A percentile compares a stretch with the other conserved stretches of the same genome.
phyloP scores from a whole-genome alignment of 64 coral and sea anemone species.

The Stichodactyla helianthus region DNA sequence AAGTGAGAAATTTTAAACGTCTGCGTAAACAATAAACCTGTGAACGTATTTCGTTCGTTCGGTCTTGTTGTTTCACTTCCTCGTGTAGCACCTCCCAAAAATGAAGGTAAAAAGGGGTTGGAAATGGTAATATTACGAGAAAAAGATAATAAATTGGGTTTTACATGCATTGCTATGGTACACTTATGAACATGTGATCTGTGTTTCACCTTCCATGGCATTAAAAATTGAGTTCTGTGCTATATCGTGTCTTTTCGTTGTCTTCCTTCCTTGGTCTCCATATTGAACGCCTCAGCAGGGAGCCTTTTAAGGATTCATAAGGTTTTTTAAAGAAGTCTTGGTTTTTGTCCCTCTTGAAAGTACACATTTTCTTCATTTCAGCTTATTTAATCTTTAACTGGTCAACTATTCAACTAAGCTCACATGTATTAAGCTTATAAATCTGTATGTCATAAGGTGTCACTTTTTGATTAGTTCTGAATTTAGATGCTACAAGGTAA shows the following conservation, averaged over 20 bases:
- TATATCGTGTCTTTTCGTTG: background rate
- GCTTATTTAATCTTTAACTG: background rate
- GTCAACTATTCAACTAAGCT: background rate
- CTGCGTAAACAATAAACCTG: conserved; percentile 1
- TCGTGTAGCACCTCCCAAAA: background rate
- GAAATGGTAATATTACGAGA: background rate
- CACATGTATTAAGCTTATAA: no score
- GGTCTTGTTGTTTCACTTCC: background rate
- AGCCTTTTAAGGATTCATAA: conserved; percentile 12
- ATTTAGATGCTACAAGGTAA: no score
- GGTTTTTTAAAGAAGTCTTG: background rate
- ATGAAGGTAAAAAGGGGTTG: background rate
- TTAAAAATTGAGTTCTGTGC: background rate
- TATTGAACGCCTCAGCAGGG: conserved; percentile 7
- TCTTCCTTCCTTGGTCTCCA: background rate
- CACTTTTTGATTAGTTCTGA: no score
- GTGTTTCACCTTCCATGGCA: background rate
- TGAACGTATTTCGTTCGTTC: background rate
- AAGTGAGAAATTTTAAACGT: background rate
- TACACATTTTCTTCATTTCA: background rate
- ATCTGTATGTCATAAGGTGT: no score
- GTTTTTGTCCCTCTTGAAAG: background rate
- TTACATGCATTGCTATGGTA: background rate
- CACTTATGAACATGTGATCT: background rate
- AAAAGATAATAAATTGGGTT: background rate